Base-by-base conservation (phyloP, 2,113 vertebrate genomes). In the Parotia lawesii region DNA sequence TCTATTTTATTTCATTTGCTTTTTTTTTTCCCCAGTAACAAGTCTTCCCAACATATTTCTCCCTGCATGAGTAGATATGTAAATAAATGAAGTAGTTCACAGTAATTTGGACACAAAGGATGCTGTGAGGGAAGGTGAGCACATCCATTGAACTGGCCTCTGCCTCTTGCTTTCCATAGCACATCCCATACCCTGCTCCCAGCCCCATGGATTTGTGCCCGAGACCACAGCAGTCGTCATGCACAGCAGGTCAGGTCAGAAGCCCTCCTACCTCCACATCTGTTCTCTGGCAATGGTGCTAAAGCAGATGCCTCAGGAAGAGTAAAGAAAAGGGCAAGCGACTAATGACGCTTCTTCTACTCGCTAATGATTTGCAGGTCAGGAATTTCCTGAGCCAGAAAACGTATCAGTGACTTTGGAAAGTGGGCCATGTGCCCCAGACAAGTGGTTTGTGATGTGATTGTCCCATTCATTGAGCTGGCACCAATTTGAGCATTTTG, bases 381-480 rank as follows among this genome's bases (percentile, higher is more conserved):
- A 21, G 75, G 94, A 67, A 66, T 73, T 95, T 95, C 82, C 79
- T 90, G 87, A 93, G 94, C 87, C 74, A 80, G 78, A 85, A 89
- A 76, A 93, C 4, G 1, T 80, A 54, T 87, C 56, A 23, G 4
- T 85, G 47, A 50, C 71, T 95, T 91, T 29, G 71, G 71, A 93
- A 96, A 95, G 56, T 90, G 89, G 76, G 72, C 85, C 3, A 2
- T 82, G 91, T 87, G 89, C 61, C 91, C 65, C 86, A 96, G 93
- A 92, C 65, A 20, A 89, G 77, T 89, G 89, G 89, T 91, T 89
- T 92, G 84, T 87, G 62, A 65, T 92, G 50, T 87, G 84, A 94
- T 87, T 91, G 81, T 94, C 77, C 77, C 84, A 87, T 95, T 96
- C 91, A 82, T 54, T 94, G 91, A 70, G 70, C 76, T 94, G 93